phyloP scores from a whole-genome alignment of 2,888 invertebrate species.

The Vannuccia rotundouncinata region DNA sequence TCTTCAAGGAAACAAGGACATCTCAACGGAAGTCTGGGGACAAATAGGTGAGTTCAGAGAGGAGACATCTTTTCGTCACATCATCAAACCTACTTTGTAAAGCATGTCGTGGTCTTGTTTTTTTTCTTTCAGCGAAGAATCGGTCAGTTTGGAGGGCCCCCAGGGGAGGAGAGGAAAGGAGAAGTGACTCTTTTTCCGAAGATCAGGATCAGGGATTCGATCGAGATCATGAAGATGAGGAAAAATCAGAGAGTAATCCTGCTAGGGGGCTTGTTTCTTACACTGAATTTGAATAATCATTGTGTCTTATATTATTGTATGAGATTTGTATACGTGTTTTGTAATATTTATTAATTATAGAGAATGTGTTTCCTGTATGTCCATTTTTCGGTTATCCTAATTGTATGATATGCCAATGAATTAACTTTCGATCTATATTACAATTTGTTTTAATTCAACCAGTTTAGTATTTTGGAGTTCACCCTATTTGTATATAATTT shows the following conservation, averaged over 20 bases:
- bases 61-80: not conserved
- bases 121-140: not conserved
- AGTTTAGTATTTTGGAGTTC: not conserved
- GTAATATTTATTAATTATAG: not conserved
- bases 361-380: too few species aligned
- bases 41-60: not conserved
- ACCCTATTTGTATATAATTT: not conserved
- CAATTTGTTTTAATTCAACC: not conserved
- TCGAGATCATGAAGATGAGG: too few species aligned
- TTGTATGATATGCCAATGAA: not conserved
- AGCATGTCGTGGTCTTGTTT: not conserved
- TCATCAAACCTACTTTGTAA: not conserved
- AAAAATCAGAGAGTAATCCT: too few species aligned
- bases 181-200: too few species aligned
- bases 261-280: not conserved
- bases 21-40: conserved; percentile 2
- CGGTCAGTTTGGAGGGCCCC: not conserved
- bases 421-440: not conserved
- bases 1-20: not conserved
- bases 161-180: not conserved
- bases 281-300: not conserved
- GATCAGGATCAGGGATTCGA: too few species aligned
- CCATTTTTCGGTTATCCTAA: too few species aligned
- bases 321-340: not conserved
- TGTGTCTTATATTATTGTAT: not conserved